Evolutionary conservation across 2,888 invertebrate genomes (phyloP), one percentile per base, ranked within the genome.

Genomic region (Hydraecia micacea): DNA sequence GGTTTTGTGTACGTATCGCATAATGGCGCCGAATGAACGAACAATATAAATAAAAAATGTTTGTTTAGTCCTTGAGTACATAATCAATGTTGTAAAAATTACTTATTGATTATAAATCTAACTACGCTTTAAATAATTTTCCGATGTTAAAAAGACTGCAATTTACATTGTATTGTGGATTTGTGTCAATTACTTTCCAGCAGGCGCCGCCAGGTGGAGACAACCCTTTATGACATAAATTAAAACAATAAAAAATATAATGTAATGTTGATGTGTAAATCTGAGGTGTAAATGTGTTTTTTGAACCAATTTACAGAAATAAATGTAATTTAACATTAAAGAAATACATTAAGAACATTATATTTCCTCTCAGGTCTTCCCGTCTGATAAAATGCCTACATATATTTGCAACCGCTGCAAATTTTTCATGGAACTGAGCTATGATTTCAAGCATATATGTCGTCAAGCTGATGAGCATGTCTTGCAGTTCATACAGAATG

Each of bases 371-470:
- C 93, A 97, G 97, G 97, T 97, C 21, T 97, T 97, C 88, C 96
- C 97, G 80, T 97, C 97, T 66, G 98, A 98, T 93, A 98, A 97
- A 84, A 98, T 98, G 98, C 98, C 98, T 2, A 96, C 97, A 73
- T 97, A 97, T 90, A 98, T 98, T 81, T 98, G 98, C 91, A 97
- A 95, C 62, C 97, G 97, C 63, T 98, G 98, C 89, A 97, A 97
- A 42, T 95, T 97, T 89, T 97, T 98, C 86, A 97, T 98, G 91
- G 97, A 97, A 79, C 96, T 98, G 81, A 97, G 97, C 71, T 98
- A 98, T 94, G 97, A 97, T 75, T 98, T 98, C 89, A 98, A 98
- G 91, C 97, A 98, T 80, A 97, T 98, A 91, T 98, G 98, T 89
- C 98, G 98, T 86, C 97, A 97, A 90, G 97, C 98, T 0, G 98